These are phyloP conservation scores for Orthosia gothica DNA, from an alignment of 2,888 invertebrate genomes.

Conservation along the genomic window DNA sequence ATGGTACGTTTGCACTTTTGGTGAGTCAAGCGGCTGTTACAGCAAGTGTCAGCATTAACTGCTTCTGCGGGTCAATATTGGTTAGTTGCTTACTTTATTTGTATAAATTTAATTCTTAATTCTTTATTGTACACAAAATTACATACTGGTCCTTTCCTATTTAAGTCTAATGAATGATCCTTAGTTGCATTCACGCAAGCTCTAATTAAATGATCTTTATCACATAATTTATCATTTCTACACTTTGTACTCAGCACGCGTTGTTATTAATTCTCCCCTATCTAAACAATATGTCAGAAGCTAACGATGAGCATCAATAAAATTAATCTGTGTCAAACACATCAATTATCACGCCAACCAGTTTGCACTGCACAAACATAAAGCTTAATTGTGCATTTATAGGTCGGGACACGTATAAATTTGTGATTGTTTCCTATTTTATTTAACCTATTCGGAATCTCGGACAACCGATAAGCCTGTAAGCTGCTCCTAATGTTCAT, in stretches of 20 bases:
- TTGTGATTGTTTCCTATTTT: slow-evolving; percentile 79
- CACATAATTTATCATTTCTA: slow-evolving; percentile 35
- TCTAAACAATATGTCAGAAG: slow-evolving; percentile 50
- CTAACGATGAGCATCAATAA: slow-evolving; percentile 40
- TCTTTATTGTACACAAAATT: neutral
- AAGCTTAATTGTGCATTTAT: slow-evolving; percentile 74
- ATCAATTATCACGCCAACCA: slow-evolving; percentile 47
- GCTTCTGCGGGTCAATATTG: neutral
- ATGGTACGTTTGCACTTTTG: slow-evolving; percentile 3
- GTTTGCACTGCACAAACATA: slow-evolving; percentile 55
- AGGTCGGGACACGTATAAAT: slow-evolving; percentile 76
- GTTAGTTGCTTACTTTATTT: neutral
- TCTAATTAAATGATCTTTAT: slow-evolving; percentile 32
- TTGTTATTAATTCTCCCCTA: slow-evolving; percentile 39
- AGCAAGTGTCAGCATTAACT: neutral
- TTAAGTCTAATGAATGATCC: slow-evolving; percentile 9
- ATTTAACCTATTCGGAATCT: slow-evolving; percentile 76
- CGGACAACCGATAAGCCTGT: slow-evolving; percentile 80
- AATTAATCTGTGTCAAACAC: slow-evolving; percentile 61
- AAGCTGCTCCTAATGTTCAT: slow-evolving; percentile 69
- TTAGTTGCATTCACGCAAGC: slow-evolving; percentile 10
- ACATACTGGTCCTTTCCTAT: neutral
- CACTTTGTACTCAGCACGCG: slow-evolving; percentile 38
- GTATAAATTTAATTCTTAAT: neutral
- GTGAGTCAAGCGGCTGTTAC: neutral